A percentile compares a stretch with the other conserved stretches of the same genome.
These are phyloP conservation scores for Hetaerina titia DNA, from an alignment of 2,888 invertebrate species.

Conservation along the genomic window DNA sequence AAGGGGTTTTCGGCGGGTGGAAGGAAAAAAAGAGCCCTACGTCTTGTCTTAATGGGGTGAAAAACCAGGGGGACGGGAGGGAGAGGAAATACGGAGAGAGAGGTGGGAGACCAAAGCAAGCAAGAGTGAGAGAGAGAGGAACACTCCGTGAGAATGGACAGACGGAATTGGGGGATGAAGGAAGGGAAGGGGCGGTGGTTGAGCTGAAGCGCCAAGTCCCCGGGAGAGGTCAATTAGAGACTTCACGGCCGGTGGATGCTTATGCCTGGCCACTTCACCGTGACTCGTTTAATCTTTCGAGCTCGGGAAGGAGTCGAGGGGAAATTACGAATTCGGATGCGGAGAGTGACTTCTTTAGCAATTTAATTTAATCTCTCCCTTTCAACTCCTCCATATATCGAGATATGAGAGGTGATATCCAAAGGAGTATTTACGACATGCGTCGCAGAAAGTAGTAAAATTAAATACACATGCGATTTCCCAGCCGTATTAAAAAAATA, in stretches of 20 bases:
- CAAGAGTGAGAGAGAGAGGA: background rate
- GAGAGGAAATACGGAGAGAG: background rate
- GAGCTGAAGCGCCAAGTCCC: background rate
- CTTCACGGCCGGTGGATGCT: background rate
- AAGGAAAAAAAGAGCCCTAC: too few species aligned
- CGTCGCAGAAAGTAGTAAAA: too few species aligned
- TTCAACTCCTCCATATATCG: too few species aligned
- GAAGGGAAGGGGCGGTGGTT: background rate
- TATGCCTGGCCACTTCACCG: background rate
- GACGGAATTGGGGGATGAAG: background rate
- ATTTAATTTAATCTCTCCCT: too few species aligned
- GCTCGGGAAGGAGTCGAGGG: background rate
- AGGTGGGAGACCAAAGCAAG: background rate
- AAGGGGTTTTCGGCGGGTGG: background rate
- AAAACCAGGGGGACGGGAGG: background rate
- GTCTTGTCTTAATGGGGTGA: too few species aligned
- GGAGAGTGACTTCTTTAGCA: too few species aligned
- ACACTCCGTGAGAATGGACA: background rate
- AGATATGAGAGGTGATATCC: too few species aligned
- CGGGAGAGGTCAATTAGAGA: slow-evolving; percentile 4
- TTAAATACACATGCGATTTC: too few species aligned
- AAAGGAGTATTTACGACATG: too few species aligned
- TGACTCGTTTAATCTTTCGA: background rate
- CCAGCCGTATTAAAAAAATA: too few species aligned
- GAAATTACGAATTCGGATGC: background rate